These are phyloP conservation scores for Chalcosyrphus nemorum DNA, from an alignment of 2,888 invertebrate genomes.

Conservation along the genomic window DNA sequence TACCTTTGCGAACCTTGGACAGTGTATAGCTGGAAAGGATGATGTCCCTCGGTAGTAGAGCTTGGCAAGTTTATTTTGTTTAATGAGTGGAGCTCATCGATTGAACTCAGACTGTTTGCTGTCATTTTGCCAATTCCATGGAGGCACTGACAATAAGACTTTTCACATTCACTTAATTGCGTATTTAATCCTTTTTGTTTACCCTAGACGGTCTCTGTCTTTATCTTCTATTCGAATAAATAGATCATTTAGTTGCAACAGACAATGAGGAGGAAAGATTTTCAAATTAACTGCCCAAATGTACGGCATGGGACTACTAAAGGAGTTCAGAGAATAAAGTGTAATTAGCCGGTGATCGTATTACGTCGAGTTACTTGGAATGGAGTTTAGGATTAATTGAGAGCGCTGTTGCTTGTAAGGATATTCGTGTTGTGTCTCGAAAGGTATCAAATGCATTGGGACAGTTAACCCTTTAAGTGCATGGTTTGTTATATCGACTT, in stretches of 20 bases:
- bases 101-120: slow-evolving; percentile 57
- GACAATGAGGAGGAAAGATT: neutral
- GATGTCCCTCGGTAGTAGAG: neutral
- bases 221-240: slow-evolving; percentile 13
- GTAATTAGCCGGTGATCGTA: neutral
- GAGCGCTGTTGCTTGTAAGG: no score
- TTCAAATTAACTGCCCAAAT: neutral
- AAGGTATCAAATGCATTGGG: no score
- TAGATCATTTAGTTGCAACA: neutral
- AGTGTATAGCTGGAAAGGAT: neutral
- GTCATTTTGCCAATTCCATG: slow-evolving; percentile 54
- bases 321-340: neutral
- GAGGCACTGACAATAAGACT: slow-evolving; percentile 31
- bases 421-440: no score
- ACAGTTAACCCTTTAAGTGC: no score
- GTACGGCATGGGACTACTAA: neutral
- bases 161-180: slow-evolving; percentile 54
- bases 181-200: slow-evolving; percentile 51
- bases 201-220: slow-evolving; percentile 1
- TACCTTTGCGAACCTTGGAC: neutral
- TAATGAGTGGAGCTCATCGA: slow-evolving; percentile 34
- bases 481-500: no score
- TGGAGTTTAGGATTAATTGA: no score
- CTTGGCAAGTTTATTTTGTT: slow-evolving; percentile 7
- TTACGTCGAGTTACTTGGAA: no score